Base-by-base conservation (phyloP, 2,113 vertebrate species). In the Phyllopteryx taeniolatus region DNA sequence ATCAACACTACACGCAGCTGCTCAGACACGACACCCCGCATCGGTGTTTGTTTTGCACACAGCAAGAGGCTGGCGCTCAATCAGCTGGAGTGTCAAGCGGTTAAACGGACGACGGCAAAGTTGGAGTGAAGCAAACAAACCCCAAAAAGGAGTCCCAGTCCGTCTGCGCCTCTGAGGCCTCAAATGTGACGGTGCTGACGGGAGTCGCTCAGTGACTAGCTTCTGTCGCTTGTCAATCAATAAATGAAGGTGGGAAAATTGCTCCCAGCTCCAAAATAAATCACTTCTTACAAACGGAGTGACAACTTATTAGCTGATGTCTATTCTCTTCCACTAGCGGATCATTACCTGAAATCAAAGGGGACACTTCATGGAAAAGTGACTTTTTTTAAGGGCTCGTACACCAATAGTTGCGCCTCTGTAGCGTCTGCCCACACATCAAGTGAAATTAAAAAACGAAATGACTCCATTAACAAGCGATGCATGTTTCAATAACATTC, bases 1-100 rank as follows among this genome's bases (percentile, higher is more conserved):
- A 86, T 90, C 86, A 91, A 88, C 89, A 90, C 89, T 91, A 88
- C 87, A 81, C 81, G 6, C 31, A 1, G n/a, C 13, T 9, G 44
- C 44, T 46, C 44, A 39, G 35, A 53, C 49, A 59, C 56, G 22
- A 6, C 13, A 47, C 71, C 75, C 77, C 60, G 79, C 33, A 70
- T 68, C 84, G 84, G 85, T 90, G 80, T 72, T 63, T 20, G 3
- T 56, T 74, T 71, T 75, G 47, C 82, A 77, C 76, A 51, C 75
- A 61, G 72, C 70, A 79, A 64, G 71, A 70, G 42, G 33, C n/a
- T 47, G 74, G 71, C 7, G 74, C 47, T 12, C 31, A 78, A 63
- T 75, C 73, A 42, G 54, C 68, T 72, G 4, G 71, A 68, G 44
- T 53, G 63, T 44, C 59, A 4, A 33, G 67, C 56, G 47, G 53